These are phyloP conservation scores for Albula glossodonta DNA, from an alignment of 2,113 vertebrate species.

Conservation along the genomic window DNA sequence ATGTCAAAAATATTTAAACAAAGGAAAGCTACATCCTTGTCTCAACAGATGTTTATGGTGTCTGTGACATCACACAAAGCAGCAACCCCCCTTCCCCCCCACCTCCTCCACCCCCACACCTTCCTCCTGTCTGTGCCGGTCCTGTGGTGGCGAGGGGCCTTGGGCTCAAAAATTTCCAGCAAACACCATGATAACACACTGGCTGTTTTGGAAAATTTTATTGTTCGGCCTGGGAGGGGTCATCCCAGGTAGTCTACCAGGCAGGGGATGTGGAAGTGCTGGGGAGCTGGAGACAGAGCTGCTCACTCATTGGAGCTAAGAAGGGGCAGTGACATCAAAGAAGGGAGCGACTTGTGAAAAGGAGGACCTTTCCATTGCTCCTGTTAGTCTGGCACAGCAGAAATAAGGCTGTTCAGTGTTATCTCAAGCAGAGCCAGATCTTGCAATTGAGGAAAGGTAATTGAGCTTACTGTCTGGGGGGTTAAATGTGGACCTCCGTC, in stretches of 20 bases:
- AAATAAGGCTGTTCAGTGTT: too few relatives aligned
- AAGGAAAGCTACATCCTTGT: constrained; percentile 22
- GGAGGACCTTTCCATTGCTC: too few relatives aligned
- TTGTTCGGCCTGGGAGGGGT: constrained; percentile 21
- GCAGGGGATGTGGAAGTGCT: background rate
- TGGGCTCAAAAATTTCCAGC: constrained; percentile 13
- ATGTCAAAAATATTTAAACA: constrained; percentile 32
- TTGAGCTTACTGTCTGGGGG: too few relatives aligned
- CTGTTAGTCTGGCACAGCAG: too few relatives aligned
- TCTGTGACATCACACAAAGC: constrained; percentile 10
- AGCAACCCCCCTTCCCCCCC: background rate
- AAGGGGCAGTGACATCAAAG: background rate
- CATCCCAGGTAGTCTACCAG: constrained; percentile 1
- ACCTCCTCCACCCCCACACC: background rate
- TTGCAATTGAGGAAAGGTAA: too few relatives aligned
- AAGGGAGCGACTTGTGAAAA: too few relatives aligned
- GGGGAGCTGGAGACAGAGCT: background rate
- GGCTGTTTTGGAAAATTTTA: constrained; percentile 20
- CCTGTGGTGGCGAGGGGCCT: background rate
- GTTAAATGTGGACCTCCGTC: too few relatives aligned
- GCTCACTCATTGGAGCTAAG: background rate
- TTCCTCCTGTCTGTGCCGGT: constrained; percentile 3
- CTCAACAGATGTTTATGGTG: constrained; percentile 25
- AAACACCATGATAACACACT: background rate
- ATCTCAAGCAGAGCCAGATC: too few relatives aligned